A percentile compares a stretch with the other conserved stretches of the same genome.
These are phyloP conservation scores for Mellivora capensis DNA, from an alignment of 2,113 vertebrate species.

Conservation along the genomic window DNA sequence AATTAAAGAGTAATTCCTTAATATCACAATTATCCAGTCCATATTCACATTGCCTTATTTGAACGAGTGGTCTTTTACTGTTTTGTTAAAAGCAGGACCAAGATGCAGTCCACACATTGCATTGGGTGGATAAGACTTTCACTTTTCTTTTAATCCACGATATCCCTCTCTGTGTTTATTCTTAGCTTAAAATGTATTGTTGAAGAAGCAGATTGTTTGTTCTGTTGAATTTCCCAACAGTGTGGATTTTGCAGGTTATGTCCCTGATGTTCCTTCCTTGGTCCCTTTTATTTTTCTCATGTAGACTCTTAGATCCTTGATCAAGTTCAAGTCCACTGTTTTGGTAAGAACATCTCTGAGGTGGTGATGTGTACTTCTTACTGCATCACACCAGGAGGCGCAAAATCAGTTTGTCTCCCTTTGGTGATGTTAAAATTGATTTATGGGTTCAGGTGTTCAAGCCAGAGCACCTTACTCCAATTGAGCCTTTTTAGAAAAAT, in stretches of 20 bases:
- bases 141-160: not conserved
- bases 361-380: not conserved
- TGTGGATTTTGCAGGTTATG: not conserved
- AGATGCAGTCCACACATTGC: not conserved
- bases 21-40: not conserved
- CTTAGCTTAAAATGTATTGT: not conserved
- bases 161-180: not conserved
- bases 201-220: not conserved
- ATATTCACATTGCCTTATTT: not conserved
- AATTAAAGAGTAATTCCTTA: not conserved
- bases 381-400: not conserved
- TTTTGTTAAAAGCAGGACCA: not conserved
- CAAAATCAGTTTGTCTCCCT: not conserved
- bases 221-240: not conserved
- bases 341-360: not conserved
- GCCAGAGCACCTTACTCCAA: not conserved
- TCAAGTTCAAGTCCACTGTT: not conserved
- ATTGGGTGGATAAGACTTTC: not conserved
- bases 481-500: constrained; percentile 15
- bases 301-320: not conserved
- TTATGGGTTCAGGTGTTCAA: constrained; percentile 19
- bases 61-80: not conserved
- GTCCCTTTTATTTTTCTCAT: not conserved
- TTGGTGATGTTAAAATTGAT: constrained; percentile 21
- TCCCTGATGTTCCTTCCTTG: not conserved